These are phyloP conservation scores for Sarcophilus harrisii DNA, from an alignment of 2,797 vertebrate species.

Conservation along the genomic window DNA sequence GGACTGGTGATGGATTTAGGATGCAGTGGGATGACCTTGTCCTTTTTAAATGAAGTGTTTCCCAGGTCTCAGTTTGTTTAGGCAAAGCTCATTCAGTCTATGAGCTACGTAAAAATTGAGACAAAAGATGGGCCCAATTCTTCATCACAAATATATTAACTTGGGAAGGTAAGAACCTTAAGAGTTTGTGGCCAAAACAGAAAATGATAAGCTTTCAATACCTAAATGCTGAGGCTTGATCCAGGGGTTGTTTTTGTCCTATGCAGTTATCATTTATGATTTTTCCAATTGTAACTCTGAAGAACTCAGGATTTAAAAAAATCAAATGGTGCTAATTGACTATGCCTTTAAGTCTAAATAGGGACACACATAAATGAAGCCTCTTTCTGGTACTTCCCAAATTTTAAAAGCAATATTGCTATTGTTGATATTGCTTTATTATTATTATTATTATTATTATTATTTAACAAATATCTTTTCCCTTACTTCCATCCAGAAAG, in stretches of 20 bases:
- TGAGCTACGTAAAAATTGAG: neutral
- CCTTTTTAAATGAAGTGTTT: neutral
- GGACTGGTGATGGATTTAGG: neutral
- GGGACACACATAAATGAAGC: neutral
- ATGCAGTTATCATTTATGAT: neutral
- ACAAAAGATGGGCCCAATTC: neutral
- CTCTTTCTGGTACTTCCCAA: neutral
- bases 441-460: neutral
- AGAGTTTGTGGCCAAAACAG: neutral
- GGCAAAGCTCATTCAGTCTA: neutral
- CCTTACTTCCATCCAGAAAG: neutral
- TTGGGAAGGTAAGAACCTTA: neutral
- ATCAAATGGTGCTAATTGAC: neutral
- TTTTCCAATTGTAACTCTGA: neutral
- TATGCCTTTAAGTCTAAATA: neutral
- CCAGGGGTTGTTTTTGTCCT: neutral
- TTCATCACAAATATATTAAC: neutral
- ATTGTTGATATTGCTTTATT: neutral
- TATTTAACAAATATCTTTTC: neutral
- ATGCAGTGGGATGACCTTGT: neutral
- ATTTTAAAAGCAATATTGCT: neutral
- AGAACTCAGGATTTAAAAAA: neutral
- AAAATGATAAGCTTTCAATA: neutral
- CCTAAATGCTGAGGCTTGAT: neutral
- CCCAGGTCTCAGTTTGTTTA: neutral